Evolutionary conservation across 2,113 vertebrate genomes (phyloP).

Genomic region (Salminus brasiliensis): DNA sequence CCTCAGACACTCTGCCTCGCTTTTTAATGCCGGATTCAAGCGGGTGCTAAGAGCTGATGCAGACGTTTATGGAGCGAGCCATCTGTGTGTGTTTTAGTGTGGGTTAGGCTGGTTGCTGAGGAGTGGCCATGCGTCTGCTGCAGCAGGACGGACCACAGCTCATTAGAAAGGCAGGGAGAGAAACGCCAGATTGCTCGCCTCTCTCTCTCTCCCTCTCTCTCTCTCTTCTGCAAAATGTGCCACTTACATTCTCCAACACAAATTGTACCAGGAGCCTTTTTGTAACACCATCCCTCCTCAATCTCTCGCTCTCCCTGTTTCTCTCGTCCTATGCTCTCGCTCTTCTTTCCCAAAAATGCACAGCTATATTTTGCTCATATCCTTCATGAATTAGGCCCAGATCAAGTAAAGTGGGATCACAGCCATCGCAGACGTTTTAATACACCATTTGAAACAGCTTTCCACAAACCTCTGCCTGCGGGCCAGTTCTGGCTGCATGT

Average conservation of each 20-base stretch:
- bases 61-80: constrained; percentile 21
- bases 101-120: background rate
- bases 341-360: background rate
- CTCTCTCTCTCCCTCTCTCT: background rate
- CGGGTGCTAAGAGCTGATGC: constrained; percentile 8
- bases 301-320: too few species aligned
- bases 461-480: background rate
- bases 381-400: constrained; percentile 2
- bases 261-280: background rate
- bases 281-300: background rate
- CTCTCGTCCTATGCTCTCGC: too few species aligned
- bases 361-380: background rate
- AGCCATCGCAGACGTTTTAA: constrained; percentile 13
- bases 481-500: background rate
- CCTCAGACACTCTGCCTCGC: background rate
- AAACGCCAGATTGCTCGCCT: background rate
- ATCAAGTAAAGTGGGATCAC: background rate
- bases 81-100: constrained; percentile 28
- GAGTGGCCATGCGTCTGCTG: background rate
- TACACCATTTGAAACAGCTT: background rate
- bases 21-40: background rate
- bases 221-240: background rate
- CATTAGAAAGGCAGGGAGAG: constrained; percentile 45
- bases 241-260: constrained; percentile 20
- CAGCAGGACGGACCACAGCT: constrained; percentile 35